Percentiles rank a stretch among this genome's conserved stretches.
These are phyloP conservation scores for Caerostris extrusa DNA, from an alignment of 1,140 invertebrate species.

Conservation along the genomic window DNA sequence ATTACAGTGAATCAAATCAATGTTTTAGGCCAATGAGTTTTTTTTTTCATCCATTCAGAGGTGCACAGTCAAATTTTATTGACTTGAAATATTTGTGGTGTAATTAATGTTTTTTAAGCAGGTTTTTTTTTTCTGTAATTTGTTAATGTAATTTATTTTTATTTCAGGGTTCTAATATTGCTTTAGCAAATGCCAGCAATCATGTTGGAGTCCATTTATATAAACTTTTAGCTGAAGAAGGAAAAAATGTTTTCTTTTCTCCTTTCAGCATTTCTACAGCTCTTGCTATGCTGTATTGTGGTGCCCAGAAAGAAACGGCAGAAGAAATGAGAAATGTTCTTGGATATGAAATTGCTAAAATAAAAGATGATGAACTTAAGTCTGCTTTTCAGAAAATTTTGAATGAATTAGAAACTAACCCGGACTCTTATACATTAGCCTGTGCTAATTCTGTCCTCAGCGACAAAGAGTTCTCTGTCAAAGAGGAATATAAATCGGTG, in stretches of 20 bases:
- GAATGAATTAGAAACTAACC: neutral
- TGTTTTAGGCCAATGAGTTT: no score
- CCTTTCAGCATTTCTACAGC: slow-evolving; percentile 77
- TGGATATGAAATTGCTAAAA: slow-evolving; percentile 28
- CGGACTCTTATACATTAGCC: slow-evolving; percentile 46
- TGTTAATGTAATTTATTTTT: no score
- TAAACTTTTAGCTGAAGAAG: slow-evolving; percentile 19
- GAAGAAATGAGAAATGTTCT: slow-evolving; percentile 67
- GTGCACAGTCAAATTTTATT: no score
- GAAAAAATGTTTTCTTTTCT: slow-evolving; percentile 74
- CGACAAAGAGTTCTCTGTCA: slow-evolving; percentile 50
- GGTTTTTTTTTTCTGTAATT: no score
- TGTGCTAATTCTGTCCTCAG: slow-evolving; percentile 40
- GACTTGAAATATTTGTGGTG: no score
- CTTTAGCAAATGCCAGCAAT: neutral
- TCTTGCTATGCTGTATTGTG: slow-evolving; percentile 76
- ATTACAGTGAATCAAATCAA: no score
- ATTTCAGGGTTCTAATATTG: no score
- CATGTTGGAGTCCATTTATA: slow-evolving; percentile 31
- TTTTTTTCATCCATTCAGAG: no score
- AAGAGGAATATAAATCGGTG: slow-evolving; percentile 16
- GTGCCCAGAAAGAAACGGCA: slow-evolving; percentile 70
- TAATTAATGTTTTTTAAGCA: no score
- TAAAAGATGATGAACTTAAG: slow-evolving; percentile 44
- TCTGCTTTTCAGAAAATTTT: slow-evolving; percentile 23